phyloP scores from a whole-genome alignment of 2,113 vertebrate genomes.

The Silurus asotus region DNA sequence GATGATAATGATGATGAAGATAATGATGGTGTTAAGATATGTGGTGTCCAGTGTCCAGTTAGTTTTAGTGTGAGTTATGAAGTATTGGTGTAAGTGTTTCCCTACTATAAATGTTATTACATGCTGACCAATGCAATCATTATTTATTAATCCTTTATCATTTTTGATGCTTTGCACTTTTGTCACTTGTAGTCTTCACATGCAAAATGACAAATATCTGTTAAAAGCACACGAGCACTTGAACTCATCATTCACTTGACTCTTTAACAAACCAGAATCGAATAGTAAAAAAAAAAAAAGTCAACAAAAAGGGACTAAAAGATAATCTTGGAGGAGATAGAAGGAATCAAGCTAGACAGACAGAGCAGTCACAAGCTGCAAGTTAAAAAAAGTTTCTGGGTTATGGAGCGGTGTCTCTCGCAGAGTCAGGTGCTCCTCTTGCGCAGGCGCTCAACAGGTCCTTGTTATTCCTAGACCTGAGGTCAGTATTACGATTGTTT shows the following conservation, averaged over 20 bases:
- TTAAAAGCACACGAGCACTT: background rate
- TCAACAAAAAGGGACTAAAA: background rate
- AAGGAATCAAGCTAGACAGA: background rate
- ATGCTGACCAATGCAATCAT: background rate
- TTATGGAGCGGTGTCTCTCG: background rate
- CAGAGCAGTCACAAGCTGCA: background rate
- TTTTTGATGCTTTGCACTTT: background rate
- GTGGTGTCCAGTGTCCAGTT: background rate
- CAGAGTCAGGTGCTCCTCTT: background rate
- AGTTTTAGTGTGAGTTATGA: background rate
- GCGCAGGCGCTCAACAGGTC: conserved; percentile 13
- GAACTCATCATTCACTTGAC: background rate
- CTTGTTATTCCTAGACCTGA: background rate
- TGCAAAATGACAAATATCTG: background rate
- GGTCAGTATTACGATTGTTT: conserved; percentile 3
- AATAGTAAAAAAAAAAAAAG: no score
- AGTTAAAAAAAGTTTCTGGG: background rate
- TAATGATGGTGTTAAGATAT: background rate
- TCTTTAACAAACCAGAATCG: background rate
- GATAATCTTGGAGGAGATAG: background rate
- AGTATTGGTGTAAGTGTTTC: no score
- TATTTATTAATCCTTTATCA: background rate
- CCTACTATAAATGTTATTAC: background rate
- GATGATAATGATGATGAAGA: background rate
- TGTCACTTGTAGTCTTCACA: background rate